phyloP scores from a whole-genome alignment of 2,113 vertebrate genomes.

The Tapirus terrestris region DNA sequence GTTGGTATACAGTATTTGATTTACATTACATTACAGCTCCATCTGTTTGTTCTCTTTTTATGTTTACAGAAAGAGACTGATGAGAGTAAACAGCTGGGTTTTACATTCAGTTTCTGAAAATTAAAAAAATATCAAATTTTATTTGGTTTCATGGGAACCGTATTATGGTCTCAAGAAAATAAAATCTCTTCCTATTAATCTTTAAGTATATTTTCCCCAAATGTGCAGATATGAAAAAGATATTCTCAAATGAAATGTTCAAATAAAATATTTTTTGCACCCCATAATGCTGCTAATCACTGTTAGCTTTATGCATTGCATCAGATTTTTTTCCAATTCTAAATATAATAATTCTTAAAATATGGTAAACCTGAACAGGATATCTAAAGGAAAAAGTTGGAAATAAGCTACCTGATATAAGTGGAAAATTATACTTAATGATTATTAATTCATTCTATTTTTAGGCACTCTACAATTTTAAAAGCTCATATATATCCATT shows the following conservation, averaged over 20 bases:
- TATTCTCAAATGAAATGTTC: background rate
- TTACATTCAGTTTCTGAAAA: conserved; percentile 21
- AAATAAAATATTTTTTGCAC: background rate
- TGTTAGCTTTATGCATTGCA: background rate
- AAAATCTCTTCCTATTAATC: background rate
- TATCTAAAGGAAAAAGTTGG: background rate
- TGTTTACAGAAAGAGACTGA: conserved; percentile 42
- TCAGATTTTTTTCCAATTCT: background rate
- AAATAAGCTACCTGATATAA: background rate
- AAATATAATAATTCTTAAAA: background rate
- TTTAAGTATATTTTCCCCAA: background rate
- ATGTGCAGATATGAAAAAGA: background rate
- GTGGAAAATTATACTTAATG: background rate
- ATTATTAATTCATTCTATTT: background rate
- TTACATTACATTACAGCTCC: conserved; percentile 46
- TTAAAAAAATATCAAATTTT: background rate
- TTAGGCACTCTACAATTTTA: background rate
- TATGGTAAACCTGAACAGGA: background rate
- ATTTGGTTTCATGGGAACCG: background rate
- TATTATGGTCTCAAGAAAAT: background rate
- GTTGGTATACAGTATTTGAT: conserved; percentile 46
- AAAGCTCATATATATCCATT: background rate
- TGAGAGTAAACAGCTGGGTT: conserved; percentile 37
- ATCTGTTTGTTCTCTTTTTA: conserved; percentile 61
- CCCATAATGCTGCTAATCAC: background rate